phyloP scores from a whole-genome alignment of 2,888 invertebrate species.

The Lycocerus yunnanus region DNA sequence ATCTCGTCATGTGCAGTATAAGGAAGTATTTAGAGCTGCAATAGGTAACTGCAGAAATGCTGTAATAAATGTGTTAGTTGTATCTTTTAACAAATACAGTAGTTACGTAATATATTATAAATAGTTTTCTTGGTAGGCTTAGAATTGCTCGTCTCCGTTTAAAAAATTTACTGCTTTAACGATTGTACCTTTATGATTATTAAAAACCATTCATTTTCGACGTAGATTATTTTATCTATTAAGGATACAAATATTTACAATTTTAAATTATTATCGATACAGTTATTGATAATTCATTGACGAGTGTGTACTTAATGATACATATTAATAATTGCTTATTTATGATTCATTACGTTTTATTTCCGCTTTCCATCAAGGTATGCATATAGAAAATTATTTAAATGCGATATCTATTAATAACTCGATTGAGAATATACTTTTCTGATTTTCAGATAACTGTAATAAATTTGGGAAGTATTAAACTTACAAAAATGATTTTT shows the following conservation, averaged over 20 bases:
- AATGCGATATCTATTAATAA: neutral
- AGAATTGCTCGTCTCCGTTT: neutral
- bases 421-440: neutral
- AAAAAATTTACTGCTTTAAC: neutral
- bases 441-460: too few relatives aligned
- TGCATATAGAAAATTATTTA: neutral
- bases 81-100: neutral
- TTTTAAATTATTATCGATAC: slow-evolving; percentile 29
- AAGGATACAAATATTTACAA: slow-evolving; percentile 31
- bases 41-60: too few relatives aligned
- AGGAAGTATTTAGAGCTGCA: neutral
- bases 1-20: neutral
- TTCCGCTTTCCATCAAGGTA: slow-evolving; percentile 7
- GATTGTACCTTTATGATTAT: neutral
- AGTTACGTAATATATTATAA: neutral
- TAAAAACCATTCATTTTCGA: slow-evolving; percentile 1
- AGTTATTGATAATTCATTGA: slow-evolving; percentile 22
- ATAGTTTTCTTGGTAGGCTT: neutral
- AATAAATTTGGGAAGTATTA: too few relatives aligned
- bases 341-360: slow-evolving; percentile 25
- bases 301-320: slow-evolving; percentile 19
- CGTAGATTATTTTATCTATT: slow-evolving; percentile 28
- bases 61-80: neutral
- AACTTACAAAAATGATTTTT: too few relatives aligned
- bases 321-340: slow-evolving; percentile 16